Conservation (phyloP, 2,797 vertebrate genomes). For the Phoxinus dragarum region DNA sequence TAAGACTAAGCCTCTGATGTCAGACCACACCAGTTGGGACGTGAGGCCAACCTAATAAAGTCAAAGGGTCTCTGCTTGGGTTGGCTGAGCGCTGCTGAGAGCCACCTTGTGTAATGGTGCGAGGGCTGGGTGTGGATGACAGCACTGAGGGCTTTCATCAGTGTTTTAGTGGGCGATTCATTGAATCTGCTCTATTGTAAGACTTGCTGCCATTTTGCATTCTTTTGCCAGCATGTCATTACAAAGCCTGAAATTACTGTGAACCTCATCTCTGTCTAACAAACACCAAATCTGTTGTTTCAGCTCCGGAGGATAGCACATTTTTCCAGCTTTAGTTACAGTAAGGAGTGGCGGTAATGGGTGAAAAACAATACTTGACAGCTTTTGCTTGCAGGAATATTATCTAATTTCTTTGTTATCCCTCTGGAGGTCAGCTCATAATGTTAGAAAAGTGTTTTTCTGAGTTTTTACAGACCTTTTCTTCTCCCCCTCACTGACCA, state of each 20-base stretch:
- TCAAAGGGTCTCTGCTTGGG: constrained; percentile 45
- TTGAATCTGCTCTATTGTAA: constrained; percentile 50
- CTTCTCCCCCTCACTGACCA: background rate
- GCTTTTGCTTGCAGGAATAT: background rate
- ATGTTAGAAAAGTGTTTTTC: background rate
- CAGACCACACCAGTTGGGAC: constrained; percentile 61
- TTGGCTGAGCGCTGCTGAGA: constrained; percentile 35
- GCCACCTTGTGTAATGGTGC: constrained; percentile 51
- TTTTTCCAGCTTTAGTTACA: constrained; percentile 60
- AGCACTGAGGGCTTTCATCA: constrained; percentile 28
- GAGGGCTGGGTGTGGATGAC: constrained; percentile 37
- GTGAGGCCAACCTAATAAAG: constrained; percentile 49
- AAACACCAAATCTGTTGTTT: constrained; percentile 46
- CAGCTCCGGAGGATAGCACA: constrained; percentile 64
- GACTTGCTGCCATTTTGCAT: constrained; percentile 71
- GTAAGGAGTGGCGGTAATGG: background rate
- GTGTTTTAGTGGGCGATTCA: constrained; percentile 27
- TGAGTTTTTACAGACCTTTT: background rate
- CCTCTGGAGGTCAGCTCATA: background rate
- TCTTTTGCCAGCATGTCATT: constrained; percentile 70
- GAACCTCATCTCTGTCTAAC: constrained; percentile 51
- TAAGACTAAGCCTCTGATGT: constrained; percentile 72
- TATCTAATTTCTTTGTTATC: background rate
- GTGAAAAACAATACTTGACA: constrained; percentile 3
- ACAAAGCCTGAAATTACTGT: constrained; percentile 72